Evolutionary conservation across 2,113 vertebrate species (phyloP), one percentile per base, ranked within the genome.

Genomic region (Apaloderma vittatum): DNA sequence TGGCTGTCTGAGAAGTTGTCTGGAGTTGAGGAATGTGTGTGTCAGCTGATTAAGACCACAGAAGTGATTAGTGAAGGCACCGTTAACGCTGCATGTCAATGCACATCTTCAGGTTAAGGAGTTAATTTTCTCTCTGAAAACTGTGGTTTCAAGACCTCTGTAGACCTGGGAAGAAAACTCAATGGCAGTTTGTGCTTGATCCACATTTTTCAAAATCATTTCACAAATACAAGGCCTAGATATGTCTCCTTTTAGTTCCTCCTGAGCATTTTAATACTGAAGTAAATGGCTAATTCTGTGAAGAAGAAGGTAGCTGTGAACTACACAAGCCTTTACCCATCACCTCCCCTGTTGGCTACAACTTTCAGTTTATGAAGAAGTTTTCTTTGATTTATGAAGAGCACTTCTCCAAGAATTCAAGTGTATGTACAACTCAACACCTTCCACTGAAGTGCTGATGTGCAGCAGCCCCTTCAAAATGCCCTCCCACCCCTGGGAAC

Each of bases 11-110:
- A 84, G 78, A 88, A 82, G 72, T 78, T 73, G 93, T 93, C 82
- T 96, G 85, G 78, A 94, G 86, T 8, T 0, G 1, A 92, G 86
- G 92, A 92, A 95, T 90, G 92, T 37, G 37, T 58, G 48, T 84
- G 96, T 94, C 94, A 88, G 94, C 86, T 96, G 88, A 93, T 92
- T 76, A 79, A 76, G 82, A 73, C 90, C 82, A 59, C 86, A 90
- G 95, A 70, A 92, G 88, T 51, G 88, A 96, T 93, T 92, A 96
- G 82, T 3, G 7, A 88, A 86, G 86, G 80, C 91, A 74, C 67
- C 2, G 3, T 88, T 93, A 83, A 92, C 0, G 0, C 23, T 94
- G 51, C 79, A 30, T 55, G 90, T 92, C 88, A 66, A 46, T 83
- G 88, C 90, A 88, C 75, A 74, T 90, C 82, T 88, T 90, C 71